Base-by-base conservation (phyloP, 2,113 vertebrate genomes). In the Nycticebus coucang region DNA sequence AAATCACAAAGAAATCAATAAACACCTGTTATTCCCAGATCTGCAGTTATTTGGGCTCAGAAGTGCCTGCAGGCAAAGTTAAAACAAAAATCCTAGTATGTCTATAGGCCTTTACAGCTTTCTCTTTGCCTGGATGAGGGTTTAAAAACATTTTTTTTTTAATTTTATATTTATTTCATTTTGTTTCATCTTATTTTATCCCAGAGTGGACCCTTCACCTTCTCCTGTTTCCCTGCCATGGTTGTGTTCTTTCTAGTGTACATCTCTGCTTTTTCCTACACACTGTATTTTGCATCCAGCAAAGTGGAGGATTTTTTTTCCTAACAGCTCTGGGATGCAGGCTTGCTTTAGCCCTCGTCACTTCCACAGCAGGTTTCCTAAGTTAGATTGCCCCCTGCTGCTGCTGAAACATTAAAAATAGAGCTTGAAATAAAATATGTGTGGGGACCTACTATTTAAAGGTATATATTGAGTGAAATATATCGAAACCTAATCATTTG, bases 361-460 rank as follows among this genome's bases (percentile, higher is more conserved):
- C 62, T 95, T 85, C 80, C 96, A 26, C 83, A 85, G 96, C 92
- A 91, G 72, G 98, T 97, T 98, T 86, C 95, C 97, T 96, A 97
- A 94, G 33, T 97, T 98, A 98, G 96, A 95, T 98, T 98, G 98
- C 98, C 97, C 98, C 98, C 98, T 98, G 98, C 97, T 98, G 98
- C 97, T 98, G 95, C 94, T 79, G 83, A n/a, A 94, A 97, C 97
- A 97, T 93, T 82, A 85, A 95, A 96, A 97, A 89, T 45, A 83
- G 82, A 74, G 77, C 91, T 96, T 57, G 90, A 87, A 79, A 96
- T 68, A 92, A 96, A 93, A 89, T 57, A 92, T 86, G 79, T 82
- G 92, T 96, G 68, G 92, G 95, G 91, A 94, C 41, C 24, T 79
- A 60, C 55, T 60, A 55, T n/a, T 78, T 81, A 71, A 78, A 91